Evolutionary conservation across 2,113 vertebrate genomes (phyloP).

Genomic region (Petaurus breviceps): DNA sequence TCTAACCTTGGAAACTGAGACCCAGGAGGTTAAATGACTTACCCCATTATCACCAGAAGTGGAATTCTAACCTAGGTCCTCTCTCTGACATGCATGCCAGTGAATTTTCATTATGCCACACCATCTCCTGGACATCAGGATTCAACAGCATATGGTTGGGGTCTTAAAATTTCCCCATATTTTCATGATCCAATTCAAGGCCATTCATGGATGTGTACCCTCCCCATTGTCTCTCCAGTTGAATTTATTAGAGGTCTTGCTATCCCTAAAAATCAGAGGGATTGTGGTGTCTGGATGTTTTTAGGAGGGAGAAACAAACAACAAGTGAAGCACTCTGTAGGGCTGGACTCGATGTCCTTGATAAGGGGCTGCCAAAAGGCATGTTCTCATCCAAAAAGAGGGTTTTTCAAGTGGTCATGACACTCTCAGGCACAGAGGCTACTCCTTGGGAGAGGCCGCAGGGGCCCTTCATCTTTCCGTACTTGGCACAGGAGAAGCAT

Average conservation of each 20-base stretch:
- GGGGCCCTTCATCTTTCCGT: constrained; percentile 73
- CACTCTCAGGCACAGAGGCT: constrained; percentile 70
- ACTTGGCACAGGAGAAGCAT: constrained; percentile 77
- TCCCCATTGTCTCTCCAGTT: not conserved
- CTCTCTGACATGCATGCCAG: not conserved
- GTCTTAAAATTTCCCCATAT: not conserved
- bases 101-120: not conserved
- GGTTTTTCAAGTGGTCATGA: constrained; percentile 80
- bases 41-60: not conserved
- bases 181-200: constrained; percentile 22
- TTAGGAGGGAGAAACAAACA: constrained; percentile 79
- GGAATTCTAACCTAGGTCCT: not conserved
- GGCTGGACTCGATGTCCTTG: constrained; percentile 79
- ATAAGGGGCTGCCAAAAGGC: constrained; percentile 77
- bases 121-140: constrained; percentile 20
- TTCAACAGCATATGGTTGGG: not conserved
- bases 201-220: not conserved
- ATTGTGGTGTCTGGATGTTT: constrained; percentile 75
- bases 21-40: not conserved
- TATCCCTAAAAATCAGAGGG: constrained; percentile 65
- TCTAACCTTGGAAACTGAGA: not conserved
- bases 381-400: constrained; percentile 80
- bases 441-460: constrained; percentile 75
- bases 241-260: constrained; percentile 55
- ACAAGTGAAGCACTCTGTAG: constrained; percentile 63